Evolutionary conservation across 2,113 vertebrate species (phyloP), one percentile per base, ranked within the genome.

Genomic region (Damaliscus lunatus): DNA sequence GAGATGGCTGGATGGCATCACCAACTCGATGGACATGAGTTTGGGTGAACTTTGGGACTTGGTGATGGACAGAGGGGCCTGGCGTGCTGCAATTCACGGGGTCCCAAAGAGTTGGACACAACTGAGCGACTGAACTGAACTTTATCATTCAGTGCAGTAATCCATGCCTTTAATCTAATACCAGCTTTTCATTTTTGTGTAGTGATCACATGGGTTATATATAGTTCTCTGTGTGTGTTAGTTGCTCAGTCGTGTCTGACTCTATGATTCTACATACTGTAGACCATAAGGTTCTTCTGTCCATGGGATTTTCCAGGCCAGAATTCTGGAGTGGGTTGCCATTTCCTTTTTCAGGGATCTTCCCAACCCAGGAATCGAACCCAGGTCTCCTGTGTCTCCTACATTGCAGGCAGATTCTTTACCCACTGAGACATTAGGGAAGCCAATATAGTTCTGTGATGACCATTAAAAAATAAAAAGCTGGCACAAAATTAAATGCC

Each of bases 181-280:
- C 48, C n/a, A 64, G 40, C 16, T 92, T 94, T 74, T 71, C 52
- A 67, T 80, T 92, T 86, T 71, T 81, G 48, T 60, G 12, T 92
- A 36, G 25, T 91, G 59, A 84, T 91, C 29, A 40, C 83, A 55
- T 62, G 52, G 17, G 6, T 88, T 74, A 17, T 46, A 91, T 53
- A 60, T 19, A 62, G n/a, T 36, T 71, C 64, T 71, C 8, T 67
- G 16, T n/a, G 33, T n/a, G 33, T 67, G 16, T 67, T n/a, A 67
- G 62, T 67, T 67, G 62, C 16, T n/a, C 62, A 67, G 62, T 33
- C 2, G 0, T 67, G 33, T 67, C 62, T n/a, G 33, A 67, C 62
- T 19, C 62, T 67, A 4, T 67, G 62, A n/a, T 5, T 71, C 17
- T 71, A 3, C 17, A 10, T 10, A 19, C 33, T n/a, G 4, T n/a